phyloP scores from a whole-genome alignment of 2,888 invertebrate genomes.

The Drosophila prolongata region DNA sequence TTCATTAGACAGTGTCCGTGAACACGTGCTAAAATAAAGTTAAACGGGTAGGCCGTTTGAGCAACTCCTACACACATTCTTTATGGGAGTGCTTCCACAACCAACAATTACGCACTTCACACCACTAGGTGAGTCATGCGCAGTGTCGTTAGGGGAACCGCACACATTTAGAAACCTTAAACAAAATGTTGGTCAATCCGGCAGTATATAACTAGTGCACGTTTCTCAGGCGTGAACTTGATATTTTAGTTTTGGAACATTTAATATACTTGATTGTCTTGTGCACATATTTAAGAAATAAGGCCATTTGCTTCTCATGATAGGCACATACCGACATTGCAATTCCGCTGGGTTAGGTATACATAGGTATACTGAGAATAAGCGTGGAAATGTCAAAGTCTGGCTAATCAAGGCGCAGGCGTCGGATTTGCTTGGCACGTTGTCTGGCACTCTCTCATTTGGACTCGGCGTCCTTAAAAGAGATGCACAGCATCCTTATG shows the following conservation, averaged over 20 bases:
- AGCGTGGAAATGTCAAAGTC: conserved; percentile 45
- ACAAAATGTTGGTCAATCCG: background rate
- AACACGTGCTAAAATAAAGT: conserved; percentile 66
- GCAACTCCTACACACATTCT: conserved; percentile 8
- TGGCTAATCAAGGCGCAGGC: conserved; percentile 54
- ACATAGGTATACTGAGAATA: conserved; percentile 17
- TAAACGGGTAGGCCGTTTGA: conserved; percentile 3
- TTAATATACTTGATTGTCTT: too few species aligned
- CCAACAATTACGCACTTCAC: conserved; percentile 51
- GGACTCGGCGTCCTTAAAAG: conserved; percentile 49
- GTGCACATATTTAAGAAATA: conserved; percentile 42
- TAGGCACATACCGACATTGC: background rate
- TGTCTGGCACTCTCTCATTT: conserved; percentile 37
- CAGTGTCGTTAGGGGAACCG: conserved; percentile 17
- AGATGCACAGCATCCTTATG: conserved; percentile 36
- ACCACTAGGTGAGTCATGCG: conserved; percentile 37
- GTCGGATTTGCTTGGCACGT: conserved; percentile 26
- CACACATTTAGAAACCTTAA: background rate
- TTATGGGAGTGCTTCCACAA: conserved; percentile 55
- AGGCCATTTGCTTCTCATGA: background rate
- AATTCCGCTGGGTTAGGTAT: background rate
- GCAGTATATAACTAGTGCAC: too few species aligned
- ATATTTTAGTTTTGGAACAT: background rate
- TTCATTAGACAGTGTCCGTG: conserved; percentile 13
- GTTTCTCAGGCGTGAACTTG: background rate